Base-by-base conservation (phyloP, 2,113 vertebrate species). In the Panthera uncia region DNA sequence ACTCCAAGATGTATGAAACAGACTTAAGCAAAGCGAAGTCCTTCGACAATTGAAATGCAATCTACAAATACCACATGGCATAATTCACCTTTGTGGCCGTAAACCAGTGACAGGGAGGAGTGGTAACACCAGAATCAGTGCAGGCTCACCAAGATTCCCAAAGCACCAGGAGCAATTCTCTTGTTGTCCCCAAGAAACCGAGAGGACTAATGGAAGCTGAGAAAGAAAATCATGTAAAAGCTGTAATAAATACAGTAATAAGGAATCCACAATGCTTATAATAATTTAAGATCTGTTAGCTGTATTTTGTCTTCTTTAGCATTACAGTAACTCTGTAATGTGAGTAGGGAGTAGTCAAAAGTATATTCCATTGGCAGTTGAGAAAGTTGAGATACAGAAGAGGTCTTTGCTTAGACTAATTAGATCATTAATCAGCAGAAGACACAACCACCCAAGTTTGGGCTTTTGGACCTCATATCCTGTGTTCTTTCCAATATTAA, bases 11-110 rank as follows among this genome's bases (percentile, higher is more conserved):
- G 81, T 68, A 83, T 81, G 91, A 98, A 98, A 97, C 14, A 94
- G 92, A 95, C 29, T 94, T 97, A 97, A 95, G 93, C 87, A 96
- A 97, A 90, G 71, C 15, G 31, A 80, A 97, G 5, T 82, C 9
- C 38, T 97, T 98, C 36, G 96, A 82, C 97, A 97, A 97, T 92
- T 97, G 94, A 97, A 96, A 1, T 91, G 31, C 80, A 97, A 82
- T 97, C 95, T 96, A 4, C 33, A 78, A 71, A 29, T 5, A 23
- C 11, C 38, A 3, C 8, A 91, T 95, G 91, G 74, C 61, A 36
- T 8, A 31, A 79, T 92, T 98, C 92, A 96, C 73, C 45, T 11
- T 66, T 65, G 38, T 90, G 73, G 66, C 69, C 93, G 81, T 82
- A 93, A 97, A 5, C 23, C 81, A 57, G 14, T 76, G 84, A 45